Conservation (phyloP, 2,797 vertebrate species). For the Champsocephalus gunnari region DNA sequence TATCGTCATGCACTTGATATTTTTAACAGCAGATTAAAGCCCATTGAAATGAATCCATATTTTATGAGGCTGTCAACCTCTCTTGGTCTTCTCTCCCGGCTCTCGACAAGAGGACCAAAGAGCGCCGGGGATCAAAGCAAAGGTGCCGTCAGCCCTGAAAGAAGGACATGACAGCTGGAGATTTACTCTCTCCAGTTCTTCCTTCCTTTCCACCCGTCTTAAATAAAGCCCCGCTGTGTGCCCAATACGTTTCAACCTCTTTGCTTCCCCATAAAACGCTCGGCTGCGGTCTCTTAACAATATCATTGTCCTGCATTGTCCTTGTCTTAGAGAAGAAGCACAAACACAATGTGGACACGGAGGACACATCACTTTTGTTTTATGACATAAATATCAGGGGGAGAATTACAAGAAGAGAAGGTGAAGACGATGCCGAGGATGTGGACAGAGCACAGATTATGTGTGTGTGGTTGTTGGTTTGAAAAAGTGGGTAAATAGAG, state of each 20-base stretch:
- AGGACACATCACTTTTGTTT: constrained; percentile 52
- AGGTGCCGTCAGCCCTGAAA: constrained; percentile 62
- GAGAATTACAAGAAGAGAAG: constrained; percentile 31
- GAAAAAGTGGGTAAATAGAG: too few species aligned
- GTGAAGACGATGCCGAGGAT: constrained; percentile 38
- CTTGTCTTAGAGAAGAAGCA: constrained; percentile 12
- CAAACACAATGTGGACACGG: constrained; percentile 28
- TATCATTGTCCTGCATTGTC: constrained; percentile 19
- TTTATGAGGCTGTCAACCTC: constrained; percentile 59
- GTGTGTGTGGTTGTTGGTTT: too few species aligned
- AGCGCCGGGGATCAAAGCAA: constrained; percentile 65
- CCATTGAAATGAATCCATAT: constrained; percentile 67
- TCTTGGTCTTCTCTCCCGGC: constrained; percentile 43
- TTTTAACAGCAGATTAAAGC: constrained; percentile 49
- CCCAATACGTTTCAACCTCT: constrained; percentile 34
- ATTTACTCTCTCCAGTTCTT: constrained; percentile 55
- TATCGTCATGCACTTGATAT: constrained; percentile 26
- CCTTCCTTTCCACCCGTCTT: constrained; percentile 23
- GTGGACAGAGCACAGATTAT: background rate
- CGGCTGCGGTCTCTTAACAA: constrained; percentile 23
- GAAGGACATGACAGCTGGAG: constrained; percentile 35
- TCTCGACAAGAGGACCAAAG: constrained; percentile 41
- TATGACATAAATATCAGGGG: constrained; percentile 32
- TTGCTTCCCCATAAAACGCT: constrained; percentile 18
- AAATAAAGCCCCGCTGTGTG: constrained; percentile 27